Percentiles rank a stretch among this genome's conserved stretches.
phyloP scores from a whole-genome alignment of 2,113 vertebrate species.

The Acanthisitta chloris region DNA sequence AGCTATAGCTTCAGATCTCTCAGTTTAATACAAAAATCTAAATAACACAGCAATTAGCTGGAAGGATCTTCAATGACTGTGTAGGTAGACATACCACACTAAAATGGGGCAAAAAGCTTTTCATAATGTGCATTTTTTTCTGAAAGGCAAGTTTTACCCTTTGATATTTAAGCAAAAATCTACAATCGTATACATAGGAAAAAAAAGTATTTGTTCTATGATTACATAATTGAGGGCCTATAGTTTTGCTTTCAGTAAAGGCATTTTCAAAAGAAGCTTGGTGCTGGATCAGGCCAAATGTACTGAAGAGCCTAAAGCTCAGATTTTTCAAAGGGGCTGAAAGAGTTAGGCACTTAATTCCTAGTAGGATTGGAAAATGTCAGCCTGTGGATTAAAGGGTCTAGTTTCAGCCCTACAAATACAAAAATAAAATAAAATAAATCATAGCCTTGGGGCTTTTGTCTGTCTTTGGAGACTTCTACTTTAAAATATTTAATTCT shows the following conservation, averaged over 20 bases:
- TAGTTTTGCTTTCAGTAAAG: background rate
- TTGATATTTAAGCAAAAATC: background rate
- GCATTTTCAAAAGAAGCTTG: background rate
- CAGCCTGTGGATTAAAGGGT: constrained; percentile 18
- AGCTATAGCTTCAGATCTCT: background rate
- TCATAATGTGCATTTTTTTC: background rate
- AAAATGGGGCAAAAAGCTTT: fast-evolving
- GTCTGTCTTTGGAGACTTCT: background rate
- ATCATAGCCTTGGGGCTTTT: background rate
- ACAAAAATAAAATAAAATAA: constrained; percentile 18
- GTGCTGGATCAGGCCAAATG: background rate
- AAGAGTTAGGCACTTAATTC: background rate
- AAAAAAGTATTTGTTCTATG: background rate
- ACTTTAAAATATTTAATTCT: constrained; percentile 7
- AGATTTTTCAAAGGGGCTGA: background rate
- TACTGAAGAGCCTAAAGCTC: background rate
- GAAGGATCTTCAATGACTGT: background rate
- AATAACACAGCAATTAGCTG: background rate
- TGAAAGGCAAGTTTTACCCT: background rate
- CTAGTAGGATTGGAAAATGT: background rate
- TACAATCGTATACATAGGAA: background rate
- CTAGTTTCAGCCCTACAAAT: background rate
- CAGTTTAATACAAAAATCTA: background rate
- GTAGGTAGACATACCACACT: background rate
- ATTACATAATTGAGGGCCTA: background rate